These are phyloP conservation scores for Macaria notata DNA, from an alignment of 2,888 invertebrate species.

Conservation along the genomic window DNA sequence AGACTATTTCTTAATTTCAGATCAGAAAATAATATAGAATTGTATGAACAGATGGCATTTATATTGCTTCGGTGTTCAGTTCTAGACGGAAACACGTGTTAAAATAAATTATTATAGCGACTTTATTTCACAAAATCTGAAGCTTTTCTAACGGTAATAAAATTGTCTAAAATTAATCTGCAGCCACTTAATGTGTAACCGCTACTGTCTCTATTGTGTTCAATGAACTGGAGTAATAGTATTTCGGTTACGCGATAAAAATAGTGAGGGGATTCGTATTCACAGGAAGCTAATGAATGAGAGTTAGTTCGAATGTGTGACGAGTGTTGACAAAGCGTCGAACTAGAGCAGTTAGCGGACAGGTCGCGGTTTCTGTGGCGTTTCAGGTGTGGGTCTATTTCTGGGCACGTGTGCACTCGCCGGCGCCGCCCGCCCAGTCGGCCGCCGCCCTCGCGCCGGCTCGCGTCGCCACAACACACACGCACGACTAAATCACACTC, in stretches of 20 bases:
- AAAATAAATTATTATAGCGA: constrained; percentile 32
- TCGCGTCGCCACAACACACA: constrained; percentile 34
- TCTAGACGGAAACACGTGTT: constrained; percentile 30
- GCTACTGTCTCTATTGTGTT: constrained; percentile 21
- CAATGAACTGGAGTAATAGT: constrained; percentile 8
- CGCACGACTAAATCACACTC: constrained; percentile 29
- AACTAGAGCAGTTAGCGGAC: constrained; percentile 55
- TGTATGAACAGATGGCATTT: constrained; percentile 31
- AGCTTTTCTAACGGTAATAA: constrained; percentile 31
- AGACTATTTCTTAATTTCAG: neutral
- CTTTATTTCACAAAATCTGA: constrained; percentile 27
- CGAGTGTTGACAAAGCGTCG: constrained; percentile 63
- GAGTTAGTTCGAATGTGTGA: constrained; percentile 48
- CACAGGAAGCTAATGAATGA: constrained; percentile 31
- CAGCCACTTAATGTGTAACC: constrained; percentile 24
- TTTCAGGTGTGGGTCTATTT: constrained; percentile 79
- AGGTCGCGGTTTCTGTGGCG: constrained; percentile 61
- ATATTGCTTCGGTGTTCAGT: constrained; percentile 20
- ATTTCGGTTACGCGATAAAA: neutral
- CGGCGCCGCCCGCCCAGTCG: constrained; percentile 67
- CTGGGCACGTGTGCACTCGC: constrained; percentile 50
- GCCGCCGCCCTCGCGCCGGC: constrained; percentile 48
- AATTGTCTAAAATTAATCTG: constrained; percentile 33
- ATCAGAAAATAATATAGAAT: constrained; percentile 16
- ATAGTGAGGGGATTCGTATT: constrained; percentile 5